Evolutionary conservation across 2,113 vertebrate species (phyloP).

Genomic region (Chunga burmeisteri): DNA sequence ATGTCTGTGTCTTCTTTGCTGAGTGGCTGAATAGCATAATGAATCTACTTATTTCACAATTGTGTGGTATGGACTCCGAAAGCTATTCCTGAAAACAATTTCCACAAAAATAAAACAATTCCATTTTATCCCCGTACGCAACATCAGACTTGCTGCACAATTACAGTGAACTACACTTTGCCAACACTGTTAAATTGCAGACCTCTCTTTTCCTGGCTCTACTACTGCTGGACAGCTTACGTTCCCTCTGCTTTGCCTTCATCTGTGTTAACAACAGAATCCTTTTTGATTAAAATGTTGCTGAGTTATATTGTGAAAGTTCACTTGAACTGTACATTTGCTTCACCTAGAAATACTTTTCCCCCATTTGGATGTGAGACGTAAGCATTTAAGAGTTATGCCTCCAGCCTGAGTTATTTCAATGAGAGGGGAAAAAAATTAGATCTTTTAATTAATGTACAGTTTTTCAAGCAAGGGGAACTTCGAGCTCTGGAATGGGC

Average conservation of each 20-base stretch:
- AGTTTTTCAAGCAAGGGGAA: background rate
- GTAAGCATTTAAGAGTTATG: background rate
- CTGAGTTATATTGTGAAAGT: conserved; percentile 5
- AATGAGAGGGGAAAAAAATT: accelerated
- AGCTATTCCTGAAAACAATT: background rate
- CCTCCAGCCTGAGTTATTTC: background rate
- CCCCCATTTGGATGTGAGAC: background rate
- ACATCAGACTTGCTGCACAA: background rate
- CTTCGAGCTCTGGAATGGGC: background rate
- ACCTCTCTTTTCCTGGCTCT: conserved; percentile 32
- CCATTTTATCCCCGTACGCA: background rate
- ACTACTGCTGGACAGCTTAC: conserved; percentile 27
- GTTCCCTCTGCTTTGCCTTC: conserved; percentile 14
- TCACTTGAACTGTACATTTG: background rate
- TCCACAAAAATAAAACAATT: conserved; percentile 12
- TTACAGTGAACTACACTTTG: background rate
- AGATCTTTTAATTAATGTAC: background rate
- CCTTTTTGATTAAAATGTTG: conserved; percentile 53
- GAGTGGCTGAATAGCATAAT: background rate
- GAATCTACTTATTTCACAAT: background rate
- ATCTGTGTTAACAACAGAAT: conserved; percentile 58
- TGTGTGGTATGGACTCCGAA: background rate
- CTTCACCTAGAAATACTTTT: background rate
- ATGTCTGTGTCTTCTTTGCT: background rate
- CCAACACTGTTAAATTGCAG: conserved; percentile 29